phyloP scores from a whole-genome alignment of 2,113 vertebrate species.

The Falcunculus frontatus region DNA sequence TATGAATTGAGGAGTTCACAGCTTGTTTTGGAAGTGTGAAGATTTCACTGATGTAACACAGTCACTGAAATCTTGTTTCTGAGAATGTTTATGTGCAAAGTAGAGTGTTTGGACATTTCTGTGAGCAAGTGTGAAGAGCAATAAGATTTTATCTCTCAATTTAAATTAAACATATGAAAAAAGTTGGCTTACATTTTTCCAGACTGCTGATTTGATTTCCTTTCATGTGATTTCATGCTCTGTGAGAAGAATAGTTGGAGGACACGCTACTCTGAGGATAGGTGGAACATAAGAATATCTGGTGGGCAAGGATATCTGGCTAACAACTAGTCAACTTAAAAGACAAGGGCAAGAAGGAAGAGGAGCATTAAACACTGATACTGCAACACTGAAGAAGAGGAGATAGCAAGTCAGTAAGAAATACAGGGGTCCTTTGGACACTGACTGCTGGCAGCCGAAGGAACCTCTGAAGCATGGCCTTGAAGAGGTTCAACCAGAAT shows the following conservation, averaged over 20 bases:
- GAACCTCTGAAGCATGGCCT: neutral
- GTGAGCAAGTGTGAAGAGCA: neutral
- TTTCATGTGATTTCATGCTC: neutral
- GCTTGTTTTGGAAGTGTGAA: neutral
- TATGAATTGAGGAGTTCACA: neutral
- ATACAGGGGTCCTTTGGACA: neutral
- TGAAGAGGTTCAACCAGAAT: neutral
- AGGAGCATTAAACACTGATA: neutral
- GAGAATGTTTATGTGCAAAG: neutral
- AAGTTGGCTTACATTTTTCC: neutral
- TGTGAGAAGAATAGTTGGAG: neutral
- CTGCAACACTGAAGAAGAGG: neutral
- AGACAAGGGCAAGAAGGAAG: neutral
- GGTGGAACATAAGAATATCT: neutral
- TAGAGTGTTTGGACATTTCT: slow-evolving; percentile 15
- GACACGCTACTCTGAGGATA: accelerated
- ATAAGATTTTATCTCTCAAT: neutral
- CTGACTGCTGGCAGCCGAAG: neutral
- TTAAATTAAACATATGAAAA: neutral
- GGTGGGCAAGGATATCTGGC: neutral
- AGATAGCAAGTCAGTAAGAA: neutral
- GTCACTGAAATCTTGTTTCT: neutral
- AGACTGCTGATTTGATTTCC: neutral
- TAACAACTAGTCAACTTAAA: neutral
- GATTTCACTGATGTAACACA: neutral